phyloP scores from a whole-genome alignment of 2,113 vertebrate genomes.

The Heterotis niloticus region DNA sequence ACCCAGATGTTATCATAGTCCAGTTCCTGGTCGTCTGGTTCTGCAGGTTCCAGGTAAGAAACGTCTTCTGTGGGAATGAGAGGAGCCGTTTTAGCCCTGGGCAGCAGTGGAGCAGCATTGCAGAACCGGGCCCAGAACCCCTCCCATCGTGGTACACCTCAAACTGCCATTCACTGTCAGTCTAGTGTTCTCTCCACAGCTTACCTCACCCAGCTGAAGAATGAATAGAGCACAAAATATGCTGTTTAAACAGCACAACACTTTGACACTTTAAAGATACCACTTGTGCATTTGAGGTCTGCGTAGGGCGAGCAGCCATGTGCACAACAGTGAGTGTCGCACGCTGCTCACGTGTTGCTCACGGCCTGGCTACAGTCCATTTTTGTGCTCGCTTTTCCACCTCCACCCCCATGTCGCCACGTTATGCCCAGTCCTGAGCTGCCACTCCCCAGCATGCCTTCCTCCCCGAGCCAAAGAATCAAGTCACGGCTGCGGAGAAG shows the following conservation, averaged over 20 bases:
- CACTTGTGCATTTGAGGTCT: neutral
- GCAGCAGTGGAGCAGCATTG: neutral
- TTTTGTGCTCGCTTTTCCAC: too few species aligned
- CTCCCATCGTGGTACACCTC: neutral
- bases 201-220: constrained; percentile 6
- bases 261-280: neutral
- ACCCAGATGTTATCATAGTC: constrained; percentile 79
- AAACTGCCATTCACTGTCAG: neutral
- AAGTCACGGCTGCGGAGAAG: constrained; percentile 2
- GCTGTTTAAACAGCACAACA: neutral
- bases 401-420: neutral
- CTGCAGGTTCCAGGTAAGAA: constrained; percentile 62
- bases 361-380: neutral
- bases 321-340: neutral
- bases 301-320: neutral
- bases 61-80: constrained; percentile 52
- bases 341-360: neutral
- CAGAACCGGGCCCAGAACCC: neutral
- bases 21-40: constrained; percentile 70
- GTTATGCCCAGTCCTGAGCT: neutral
- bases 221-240: neutral
- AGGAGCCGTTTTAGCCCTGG: constrained; percentile 14
- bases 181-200: neutral
- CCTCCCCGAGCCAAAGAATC: neutral
- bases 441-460: neutral